These are phyloP conservation scores for Thymelicus lineola DNA, from an alignment of 2,888 invertebrate genomes.

Conservation along the genomic window DNA sequence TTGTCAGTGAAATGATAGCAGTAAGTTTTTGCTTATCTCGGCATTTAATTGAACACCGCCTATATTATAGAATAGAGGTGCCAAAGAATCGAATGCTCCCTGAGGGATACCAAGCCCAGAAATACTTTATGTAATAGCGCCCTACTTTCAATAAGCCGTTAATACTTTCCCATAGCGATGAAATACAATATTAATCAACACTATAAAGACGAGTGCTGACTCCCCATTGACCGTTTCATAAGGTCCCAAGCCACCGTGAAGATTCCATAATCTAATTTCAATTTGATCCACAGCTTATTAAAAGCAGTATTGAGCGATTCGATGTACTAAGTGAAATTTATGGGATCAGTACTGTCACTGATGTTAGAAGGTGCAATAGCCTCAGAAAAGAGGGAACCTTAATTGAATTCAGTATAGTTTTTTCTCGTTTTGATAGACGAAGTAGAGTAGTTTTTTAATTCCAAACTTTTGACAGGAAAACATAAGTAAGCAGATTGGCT, in stretches of 20 bases:
- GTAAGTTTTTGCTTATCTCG: constrained; percentile 64
- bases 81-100: constrained; percentile 39
- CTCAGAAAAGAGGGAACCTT: constrained; percentile 69
- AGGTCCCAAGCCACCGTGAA: constrained; percentile 75
- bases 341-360: constrained; percentile 72
- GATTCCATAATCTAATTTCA: constrained; percentile 79
- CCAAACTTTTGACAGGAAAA: constrained; percentile 45
- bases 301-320: constrained; percentile 69
- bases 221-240: constrained; percentile 80
- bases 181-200: constrained; percentile 76
- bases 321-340: constrained; percentile 68
- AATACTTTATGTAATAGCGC: constrained; percentile 49
- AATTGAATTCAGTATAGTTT: constrained; percentile 76
- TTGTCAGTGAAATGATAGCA: constrained; percentile 65
- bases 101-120: constrained; percentile 37
- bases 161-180: constrained; percentile 68
- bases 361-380: constrained; percentile 65
- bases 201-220: constrained; percentile 66
- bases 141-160: constrained; percentile 48
- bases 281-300: constrained; percentile 75
- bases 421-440: constrained; percentile 58
- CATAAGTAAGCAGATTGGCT: constrained; percentile 45
- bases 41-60: constrained; percentile 61
- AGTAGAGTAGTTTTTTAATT: constrained; percentile 54
- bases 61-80: constrained; percentile 26